Conservation (phyloP, 2,888 invertebrate genomes). For the Opisthograptis luteolata region DNA sequence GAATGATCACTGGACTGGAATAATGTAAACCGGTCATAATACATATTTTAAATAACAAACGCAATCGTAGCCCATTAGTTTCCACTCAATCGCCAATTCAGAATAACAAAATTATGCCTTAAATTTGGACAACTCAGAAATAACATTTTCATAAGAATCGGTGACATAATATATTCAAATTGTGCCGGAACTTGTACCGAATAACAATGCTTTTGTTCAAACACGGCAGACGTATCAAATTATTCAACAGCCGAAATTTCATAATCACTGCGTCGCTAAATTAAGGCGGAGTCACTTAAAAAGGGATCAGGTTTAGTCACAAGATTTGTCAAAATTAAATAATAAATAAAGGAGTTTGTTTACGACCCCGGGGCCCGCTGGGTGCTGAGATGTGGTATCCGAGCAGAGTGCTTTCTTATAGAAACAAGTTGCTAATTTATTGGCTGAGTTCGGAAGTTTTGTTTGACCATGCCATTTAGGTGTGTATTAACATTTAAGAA, state of each 20-base stretch:
- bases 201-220: slow-evolving; percentile 1
- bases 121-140: too few relatives aligned
- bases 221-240: slow-evolving; percentile 16
- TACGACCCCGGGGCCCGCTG: slow-evolving; percentile 31
- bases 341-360: slow-evolving; percentile 56
- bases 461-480: too few relatives aligned
- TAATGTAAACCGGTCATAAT: too few relatives aligned
- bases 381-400: slow-evolving; percentile 1
- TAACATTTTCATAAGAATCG: too few relatives aligned
- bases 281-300: slow-evolving; percentile 44
- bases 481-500: too few relatives aligned
- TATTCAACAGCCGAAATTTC: slow-evolving; percentile 13
- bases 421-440: neutral
- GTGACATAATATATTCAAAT: neutral
- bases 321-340: slow-evolving; percentile 62
- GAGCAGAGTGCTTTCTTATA: neutral
- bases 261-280: slow-evolving; percentile 19
- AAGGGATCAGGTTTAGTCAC: slow-evolving; percentile 55
- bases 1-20: too few relatives aligned
- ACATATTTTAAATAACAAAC: too few relatives aligned
- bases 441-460: neutral
- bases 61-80: too few relatives aligned
- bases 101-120: too few relatives aligned
- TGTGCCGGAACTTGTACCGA: neutral
- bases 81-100: too few relatives aligned